Base-by-base conservation (phyloP, 2,797 vertebrate genomes). In the Microctenopoma stevenorrisi region DNA sequence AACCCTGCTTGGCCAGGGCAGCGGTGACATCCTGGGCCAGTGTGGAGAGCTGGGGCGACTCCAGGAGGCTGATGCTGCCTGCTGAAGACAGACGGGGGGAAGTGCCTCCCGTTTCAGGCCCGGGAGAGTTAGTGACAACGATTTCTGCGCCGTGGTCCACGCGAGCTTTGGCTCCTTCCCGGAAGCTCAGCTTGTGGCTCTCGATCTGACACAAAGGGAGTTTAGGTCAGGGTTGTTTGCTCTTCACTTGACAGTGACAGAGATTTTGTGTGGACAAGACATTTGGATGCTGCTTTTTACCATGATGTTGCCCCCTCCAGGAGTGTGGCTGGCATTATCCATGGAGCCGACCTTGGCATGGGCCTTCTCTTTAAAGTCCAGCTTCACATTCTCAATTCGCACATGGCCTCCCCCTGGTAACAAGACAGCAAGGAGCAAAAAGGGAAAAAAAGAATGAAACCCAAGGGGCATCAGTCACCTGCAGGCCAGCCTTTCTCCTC, bases 361-460 rank as follows among this genome's bases (percentile, higher is more conserved):
- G 81, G 98, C 98, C 89, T 99, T 99, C 59, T 99, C 98, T 94
- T 98, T 99, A 94, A 99, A 99, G 93, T 97, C 98, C 92, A 99
- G 93, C 91, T 97, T 99, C 85, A 97, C 95, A 1, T 95, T 98
- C 68, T 98, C 97, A 22, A 99, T 99, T 76, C 95, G 96, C 81
- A 99, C 93, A 64, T 96, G 66, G 16, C 98, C 98, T 53, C 98
- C 98, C 53, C 98, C 98, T 99, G 68, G 12, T 86, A 74, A 77
- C 14, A 62, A 22, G 8, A 65, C 28, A 60, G 42, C 18, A 49
- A 72, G 43, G n/a, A 33, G 3, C 1, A 22, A 22, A 22, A 22
- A 22, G 18, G 65, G 64, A 56, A 51, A 50, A 72, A 54, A 61
- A 47, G 52, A 3, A 37, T 76, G 6, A 84, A 66, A 81, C 33